Conservation (phyloP, 2,888 invertebrate species). For the Achlya flavicornis region DNA sequence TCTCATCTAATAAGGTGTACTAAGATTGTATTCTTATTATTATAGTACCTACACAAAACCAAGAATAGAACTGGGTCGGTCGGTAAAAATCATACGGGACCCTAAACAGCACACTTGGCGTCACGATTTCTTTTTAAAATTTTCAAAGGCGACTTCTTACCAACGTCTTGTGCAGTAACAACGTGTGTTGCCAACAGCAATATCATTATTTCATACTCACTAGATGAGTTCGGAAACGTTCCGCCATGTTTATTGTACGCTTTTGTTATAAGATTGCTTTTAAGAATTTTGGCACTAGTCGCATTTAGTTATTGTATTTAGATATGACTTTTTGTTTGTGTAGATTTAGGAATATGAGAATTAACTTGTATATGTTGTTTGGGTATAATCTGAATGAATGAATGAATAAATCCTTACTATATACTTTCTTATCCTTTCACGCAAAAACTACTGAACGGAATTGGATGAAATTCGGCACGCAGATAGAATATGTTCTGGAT, state of each 20-base stretch:
- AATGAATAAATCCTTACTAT: too few species aligned
- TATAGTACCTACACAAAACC: too few species aligned
- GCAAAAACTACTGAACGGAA: too few species aligned
- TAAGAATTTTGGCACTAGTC: conserved; percentile 49
- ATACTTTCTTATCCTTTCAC: too few species aligned
- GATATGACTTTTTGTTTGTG: not conserved
- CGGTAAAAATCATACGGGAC: not conserved
- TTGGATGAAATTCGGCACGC: too few species aligned
- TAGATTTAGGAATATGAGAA: not conserved
- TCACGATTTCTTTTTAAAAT: conserved; percentile 41
- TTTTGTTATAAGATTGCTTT: conserved; percentile 48
- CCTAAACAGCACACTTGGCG: conserved; percentile 43
- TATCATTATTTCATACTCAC: conserved; percentile 70
- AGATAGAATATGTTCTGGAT: too few species aligned
- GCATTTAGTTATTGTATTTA: conserved; percentile 10
- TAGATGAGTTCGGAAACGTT: conserved; percentile 62
- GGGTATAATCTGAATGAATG: too few species aligned
- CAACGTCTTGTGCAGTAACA: conserved; percentile 41
- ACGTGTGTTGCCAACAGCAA: conserved; percentile 66
- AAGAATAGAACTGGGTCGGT: too few species aligned
- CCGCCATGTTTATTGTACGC: conserved; percentile 62
- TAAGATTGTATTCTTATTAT: too few species aligned
- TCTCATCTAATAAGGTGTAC: too few species aligned
- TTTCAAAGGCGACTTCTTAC: conserved; percentile 46
- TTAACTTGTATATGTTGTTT: too few species aligned